phyloP scores from a whole-genome alignment of 1,140 invertebrate species.

The Drosophila fuyamai region DNA sequence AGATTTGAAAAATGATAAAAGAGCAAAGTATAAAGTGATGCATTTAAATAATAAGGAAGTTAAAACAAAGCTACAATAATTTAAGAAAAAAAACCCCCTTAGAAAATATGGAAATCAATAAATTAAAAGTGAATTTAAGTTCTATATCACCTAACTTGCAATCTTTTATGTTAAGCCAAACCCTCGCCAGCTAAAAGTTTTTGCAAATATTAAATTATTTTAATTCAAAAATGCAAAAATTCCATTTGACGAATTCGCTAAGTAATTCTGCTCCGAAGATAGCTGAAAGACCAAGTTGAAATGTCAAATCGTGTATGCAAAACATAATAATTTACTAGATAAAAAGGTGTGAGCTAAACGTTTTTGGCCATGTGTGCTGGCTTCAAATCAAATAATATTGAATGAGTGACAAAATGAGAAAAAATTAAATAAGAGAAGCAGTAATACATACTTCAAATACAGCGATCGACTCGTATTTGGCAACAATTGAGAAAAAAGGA shows the following conservation, averaged over 20 bases:
- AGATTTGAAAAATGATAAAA: no score
- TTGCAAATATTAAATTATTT: background rate
- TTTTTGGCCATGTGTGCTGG: slow-evolving; percentile 53
- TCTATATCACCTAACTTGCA: background rate
- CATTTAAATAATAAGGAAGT: no score
- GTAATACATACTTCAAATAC: slow-evolving; percentile 70
- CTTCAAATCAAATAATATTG: slow-evolving; percentile 57
- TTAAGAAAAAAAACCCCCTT: background rate
- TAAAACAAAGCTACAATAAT: background rate
- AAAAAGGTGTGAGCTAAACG: slow-evolving; percentile 54
- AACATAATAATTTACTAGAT: slow-evolving; percentile 55
- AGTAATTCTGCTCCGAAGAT: slow-evolving; percentile 21
- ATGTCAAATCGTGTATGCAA: slow-evolving; percentile 22
- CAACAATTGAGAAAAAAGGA: slow-evolving; percentile 50
- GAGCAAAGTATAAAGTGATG: no score
- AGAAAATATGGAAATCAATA: background rate
- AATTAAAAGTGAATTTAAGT: background rate
- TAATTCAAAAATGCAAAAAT: slow-evolving; percentile 6
- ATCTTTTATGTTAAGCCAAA: background rate
- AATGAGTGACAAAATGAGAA: slow-evolving; percentile 33
- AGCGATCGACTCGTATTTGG: slow-evolving; percentile 56
- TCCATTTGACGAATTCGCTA: slow-evolving; percentile 20
- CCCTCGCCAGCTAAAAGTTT: background rate
- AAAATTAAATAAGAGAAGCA: slow-evolving; percentile 46
- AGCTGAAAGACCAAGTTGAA: slow-evolving; percentile 27